A percentile compares a stretch with the other conserved stretches of the same genome.
phyloP scores from a whole-genome alignment of 1,140 invertebrate species.

The Probaryconus sp. region DNA sequence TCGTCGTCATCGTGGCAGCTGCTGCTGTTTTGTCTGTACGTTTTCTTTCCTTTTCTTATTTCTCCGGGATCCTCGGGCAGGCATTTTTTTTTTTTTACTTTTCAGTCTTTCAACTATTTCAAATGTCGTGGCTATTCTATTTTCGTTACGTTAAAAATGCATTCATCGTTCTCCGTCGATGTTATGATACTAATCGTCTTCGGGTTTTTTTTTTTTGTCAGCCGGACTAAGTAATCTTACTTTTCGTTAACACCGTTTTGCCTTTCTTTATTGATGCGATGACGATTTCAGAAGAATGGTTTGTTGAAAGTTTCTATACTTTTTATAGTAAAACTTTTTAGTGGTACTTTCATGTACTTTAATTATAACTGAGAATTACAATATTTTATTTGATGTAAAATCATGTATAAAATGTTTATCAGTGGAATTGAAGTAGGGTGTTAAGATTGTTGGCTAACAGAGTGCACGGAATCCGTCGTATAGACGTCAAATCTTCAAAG shows the following conservation, averaged over 20 bases:
- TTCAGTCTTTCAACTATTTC: slow-evolving; percentile 7
- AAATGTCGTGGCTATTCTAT: slow-evolving; percentile 41
- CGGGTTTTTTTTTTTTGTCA: not conserved
- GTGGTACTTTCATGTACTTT: no score
- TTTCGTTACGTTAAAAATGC: slow-evolving; percentile 42
- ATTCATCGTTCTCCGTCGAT: slow-evolving; percentile 19
- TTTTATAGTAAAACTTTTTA: no score
- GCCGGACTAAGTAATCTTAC: not conserved
- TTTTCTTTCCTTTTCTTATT: slow-evolving; percentile 35
- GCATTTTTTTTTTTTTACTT: slow-evolving; percentile 36
- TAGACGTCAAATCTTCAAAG: slow-evolving; percentile 46
- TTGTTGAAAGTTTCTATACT: no score
- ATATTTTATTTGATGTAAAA: no score
- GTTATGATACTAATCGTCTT: slow-evolving; percentile 6
- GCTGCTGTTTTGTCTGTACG: slow-evolving; percentile 56
- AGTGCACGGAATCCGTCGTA: slow-evolving; percentile 53
- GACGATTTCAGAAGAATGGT: no score
- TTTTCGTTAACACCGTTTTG: not conserved
- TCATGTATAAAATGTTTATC: no score
- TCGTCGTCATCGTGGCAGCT: slow-evolving; percentile 50
- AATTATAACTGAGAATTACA: no score
- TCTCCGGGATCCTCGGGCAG: slow-evolving; percentile 14
- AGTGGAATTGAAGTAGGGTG: slow-evolving; percentile 21
- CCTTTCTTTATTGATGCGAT: not conserved
- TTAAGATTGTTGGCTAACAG: slow-evolving; percentile 57